Evolutionary conservation across 2,888 invertebrate species (phyloP).

Genomic region (Megaustenia siamemsis): DNA sequence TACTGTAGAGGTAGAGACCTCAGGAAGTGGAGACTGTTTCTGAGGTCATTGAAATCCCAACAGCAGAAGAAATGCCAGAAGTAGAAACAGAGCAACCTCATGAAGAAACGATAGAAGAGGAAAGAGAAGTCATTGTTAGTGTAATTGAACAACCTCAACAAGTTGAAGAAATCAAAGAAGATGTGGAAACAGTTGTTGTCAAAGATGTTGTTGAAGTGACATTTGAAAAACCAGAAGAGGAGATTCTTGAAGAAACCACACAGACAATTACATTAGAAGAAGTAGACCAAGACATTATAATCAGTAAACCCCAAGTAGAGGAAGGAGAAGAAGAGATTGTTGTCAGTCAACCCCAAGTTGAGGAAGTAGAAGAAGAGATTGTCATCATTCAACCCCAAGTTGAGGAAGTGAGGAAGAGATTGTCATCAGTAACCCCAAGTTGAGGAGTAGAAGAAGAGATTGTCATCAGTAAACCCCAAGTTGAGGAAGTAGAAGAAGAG

Average conservation of each 20-base stretch:
- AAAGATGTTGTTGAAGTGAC: constrained; percentile 48
- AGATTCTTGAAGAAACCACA: too few relatives aligned
- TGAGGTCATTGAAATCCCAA: constrained; percentile 44
- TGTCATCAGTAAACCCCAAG: constrained; percentile 65
- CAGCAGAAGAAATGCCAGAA: constrained; percentile 46
- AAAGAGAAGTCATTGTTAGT: too few relatives aligned
- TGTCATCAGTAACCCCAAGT: constrained; percentile 72
- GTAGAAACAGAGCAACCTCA: too few relatives aligned
- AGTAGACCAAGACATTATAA: constrained; percentile 19
- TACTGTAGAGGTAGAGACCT: constrained; percentile 52
- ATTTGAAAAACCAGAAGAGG: too few relatives aligned
- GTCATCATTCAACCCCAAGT: constrained; percentile 32
- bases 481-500: constrained; percentile 70
- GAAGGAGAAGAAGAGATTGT: constrained; percentile 54
- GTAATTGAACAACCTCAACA: too few relatives aligned
- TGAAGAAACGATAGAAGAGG: too few relatives aligned
- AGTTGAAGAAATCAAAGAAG: constrained; percentile 41
- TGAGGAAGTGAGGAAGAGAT: constrained; percentile 57
- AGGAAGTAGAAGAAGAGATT: constrained; percentile 82
- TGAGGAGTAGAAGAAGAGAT: constrained; percentile 82
- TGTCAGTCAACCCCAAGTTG: constrained; percentile 77
- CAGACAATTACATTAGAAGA: too few relatives aligned
- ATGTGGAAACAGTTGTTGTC: constrained; percentile 46
- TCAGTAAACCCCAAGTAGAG: constrained; percentile 52
- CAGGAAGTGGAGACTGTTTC: constrained; percentile 47